Conservation (phyloP, 2,113 vertebrate species). For the Anarrhichthys ocellatus region DNA sequence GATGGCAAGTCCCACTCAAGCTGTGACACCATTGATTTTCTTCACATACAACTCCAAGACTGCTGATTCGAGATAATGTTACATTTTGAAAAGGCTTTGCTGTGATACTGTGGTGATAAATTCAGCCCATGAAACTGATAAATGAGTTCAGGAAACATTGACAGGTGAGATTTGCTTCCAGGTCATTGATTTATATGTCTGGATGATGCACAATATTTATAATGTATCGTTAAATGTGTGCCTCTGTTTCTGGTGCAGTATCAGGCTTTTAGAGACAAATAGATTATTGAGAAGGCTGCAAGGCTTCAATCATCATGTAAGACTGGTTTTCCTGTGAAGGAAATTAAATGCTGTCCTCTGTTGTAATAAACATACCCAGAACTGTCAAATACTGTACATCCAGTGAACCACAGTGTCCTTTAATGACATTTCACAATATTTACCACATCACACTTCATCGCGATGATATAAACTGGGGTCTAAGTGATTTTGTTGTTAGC, state of each 20-base stretch:
- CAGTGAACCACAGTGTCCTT: conserved; percentile 21
- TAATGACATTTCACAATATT: conserved; percentile 56
- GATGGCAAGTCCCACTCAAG: conserved; percentile 63
- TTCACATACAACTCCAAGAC: conserved; percentile 49
- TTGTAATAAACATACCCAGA: conserved; percentile 2
- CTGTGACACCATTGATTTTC: conserved; percentile 72
- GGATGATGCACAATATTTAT: conserved; percentile 29
- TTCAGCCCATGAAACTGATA: conserved; percentile 50
- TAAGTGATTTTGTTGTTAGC: conserved; percentile 10
- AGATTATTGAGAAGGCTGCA: conserved; percentile 9
- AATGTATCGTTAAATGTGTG: conserved; percentile 14
- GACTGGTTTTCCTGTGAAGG: background rate
- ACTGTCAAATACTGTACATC: conserved; percentile 14
- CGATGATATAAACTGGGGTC: conserved; percentile 9
- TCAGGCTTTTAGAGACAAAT: conserved; percentile 16
- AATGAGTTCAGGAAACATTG: conserved; percentile 24
- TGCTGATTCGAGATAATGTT: conserved; percentile 73
- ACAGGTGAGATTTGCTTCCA: conserved; percentile 55
- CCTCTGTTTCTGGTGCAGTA: conserved; percentile 7
- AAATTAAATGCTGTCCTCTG: conserved; percentile 11
- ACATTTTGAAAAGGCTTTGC: conserved; percentile 53
- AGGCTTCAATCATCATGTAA: background rate
- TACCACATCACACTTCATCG: conserved; percentile 47
- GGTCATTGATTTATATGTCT: conserved; percentile 36
- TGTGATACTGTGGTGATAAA: conserved; percentile 45